Base-by-base conservation (phyloP, 1,140 invertebrate species). In the Drosophila insularis region DNA sequence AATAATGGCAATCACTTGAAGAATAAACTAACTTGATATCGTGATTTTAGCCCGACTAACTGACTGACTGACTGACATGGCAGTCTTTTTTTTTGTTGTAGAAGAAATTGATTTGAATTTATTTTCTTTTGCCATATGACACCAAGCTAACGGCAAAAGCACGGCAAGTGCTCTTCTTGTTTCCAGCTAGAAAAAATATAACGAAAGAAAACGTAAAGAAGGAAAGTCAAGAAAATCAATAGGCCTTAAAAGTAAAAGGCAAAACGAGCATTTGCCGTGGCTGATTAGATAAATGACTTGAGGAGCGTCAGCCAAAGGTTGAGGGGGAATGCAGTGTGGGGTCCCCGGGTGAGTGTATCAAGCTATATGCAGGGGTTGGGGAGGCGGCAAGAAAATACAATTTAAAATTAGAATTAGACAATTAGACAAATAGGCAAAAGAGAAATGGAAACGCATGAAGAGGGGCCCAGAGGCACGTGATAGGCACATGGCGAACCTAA, bases 341-440 rank as follows among this genome's bases (percentile, higher is more conserved):
- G 43, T 1, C 10, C 1, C 1, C 10, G 0, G 21, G 43, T 50
- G 17, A 50, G 17, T 50, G 43, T 50, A 66, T 66, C 23, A 35
- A 32, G 55, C 55, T 14, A 35, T 58, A 58, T 58, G 55, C 32
- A 58, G 19, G 55, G 43, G 17, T 14, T 1, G 11, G 10, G 13
- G 10, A 8, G n/a, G 55, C 13, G 17, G 31, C 39, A 50, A 68
- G 37, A 65, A 76, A 81, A 59, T 60, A 70, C 68, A 79, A 72
- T 86, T 70, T 87, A 76, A 87, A 86, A 87, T 81, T 86, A 87
- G 82, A 86, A 72, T 68, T 70, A 70, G 79, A 87, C 81, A 85
- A 87, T 85, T 85, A 78, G 79, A 81, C 65, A 87, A 87, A 78
- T 81, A 71, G 81, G 53, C 54, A 43, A 19, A 31, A 68, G 72